Evolutionary conservation across 2,113 vertebrate species (phyloP).

Genomic region (Pseudopipra pipra): DNA sequence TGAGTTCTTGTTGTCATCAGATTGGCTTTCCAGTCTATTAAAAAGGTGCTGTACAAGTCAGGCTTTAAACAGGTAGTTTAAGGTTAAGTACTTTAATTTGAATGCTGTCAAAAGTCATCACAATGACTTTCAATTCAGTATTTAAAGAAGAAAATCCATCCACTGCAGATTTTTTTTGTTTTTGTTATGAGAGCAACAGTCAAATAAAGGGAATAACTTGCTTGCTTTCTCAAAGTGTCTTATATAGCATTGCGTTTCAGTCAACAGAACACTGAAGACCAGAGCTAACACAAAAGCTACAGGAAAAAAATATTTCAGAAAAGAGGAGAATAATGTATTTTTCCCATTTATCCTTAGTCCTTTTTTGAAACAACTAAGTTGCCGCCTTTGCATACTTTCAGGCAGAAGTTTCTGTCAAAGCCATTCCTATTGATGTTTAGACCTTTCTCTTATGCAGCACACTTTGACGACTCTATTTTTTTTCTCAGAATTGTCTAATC

Average conservation of each 20-base stretch:
- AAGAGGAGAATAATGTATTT: not conserved
- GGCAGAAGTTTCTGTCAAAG: not conserved
- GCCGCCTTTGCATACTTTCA: not conserved
- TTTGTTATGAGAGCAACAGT: not conserved
- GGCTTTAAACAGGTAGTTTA: not conserved
- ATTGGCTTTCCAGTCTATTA: not conserved
- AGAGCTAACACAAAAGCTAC: constrained; percentile 42
- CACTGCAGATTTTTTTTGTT: not conserved
- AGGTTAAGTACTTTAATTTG: not conserved
- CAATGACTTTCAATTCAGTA: not conserved
- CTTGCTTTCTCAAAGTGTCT: not conserved
- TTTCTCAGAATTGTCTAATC: not conserved
- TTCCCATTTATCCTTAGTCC: not conserved
- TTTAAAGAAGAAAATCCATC: not conserved
- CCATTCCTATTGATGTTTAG: not conserved
- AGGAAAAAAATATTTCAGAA: not conserved
- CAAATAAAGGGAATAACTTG: not conserved
- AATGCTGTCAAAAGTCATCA: not conserved
- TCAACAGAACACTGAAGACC: constrained; percentile 34
- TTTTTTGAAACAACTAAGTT: not conserved
- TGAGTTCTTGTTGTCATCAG: not conserved
- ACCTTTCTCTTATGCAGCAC: not conserved
- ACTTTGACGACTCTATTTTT: not conserved
- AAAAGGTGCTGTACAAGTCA: not conserved
- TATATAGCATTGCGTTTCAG: not conserved